Evolutionary conservation across 2,113 vertebrate genomes (phyloP).

Genomic region (Eretmochelys imbricata): DNA sequence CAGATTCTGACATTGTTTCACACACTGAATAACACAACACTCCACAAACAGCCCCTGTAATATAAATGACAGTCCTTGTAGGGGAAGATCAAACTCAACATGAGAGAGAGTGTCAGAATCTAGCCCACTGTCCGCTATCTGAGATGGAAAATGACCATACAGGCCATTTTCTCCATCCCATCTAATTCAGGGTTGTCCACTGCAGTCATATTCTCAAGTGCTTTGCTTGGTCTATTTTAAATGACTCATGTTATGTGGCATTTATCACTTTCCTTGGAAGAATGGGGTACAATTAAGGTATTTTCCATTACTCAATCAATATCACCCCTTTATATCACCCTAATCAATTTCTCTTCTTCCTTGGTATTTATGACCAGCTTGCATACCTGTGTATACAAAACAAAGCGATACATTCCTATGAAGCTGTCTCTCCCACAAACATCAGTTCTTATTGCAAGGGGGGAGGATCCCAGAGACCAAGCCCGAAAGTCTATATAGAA

Average conservation of each 20-base stretch:
- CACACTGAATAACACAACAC: neutral
- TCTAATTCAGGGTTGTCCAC: neutral
- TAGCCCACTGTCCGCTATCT: fast-evolving
- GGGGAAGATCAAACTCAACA: neutral
- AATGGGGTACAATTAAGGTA: neutral
- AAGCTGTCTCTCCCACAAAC: neutral
- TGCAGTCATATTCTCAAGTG: neutral
- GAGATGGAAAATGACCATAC: neutral
- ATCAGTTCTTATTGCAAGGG: neutral
- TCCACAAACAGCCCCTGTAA: neutral
- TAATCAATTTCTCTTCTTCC: neutral
- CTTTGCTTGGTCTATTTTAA: neutral
- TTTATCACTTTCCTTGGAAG: neutral
- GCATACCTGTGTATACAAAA: neutral
- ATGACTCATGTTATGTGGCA: neutral
- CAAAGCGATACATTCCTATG: neutral
- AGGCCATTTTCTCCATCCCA: neutral
- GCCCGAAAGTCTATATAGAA: too few species aligned
- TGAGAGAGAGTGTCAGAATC: neutral
- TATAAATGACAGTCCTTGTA: neutral
- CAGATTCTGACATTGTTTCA: conserved; percentile 1
- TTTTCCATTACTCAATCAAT: neutral
- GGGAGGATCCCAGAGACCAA: too few species aligned
- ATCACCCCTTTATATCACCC: neutral
- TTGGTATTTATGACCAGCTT: neutral